Percentiles rank a stretch among this genome's conserved stretches.
Evolutionary conservation across 1,140 invertebrate genomes (phyloP).

Genomic region (Steinernema feltiae): DNA sequence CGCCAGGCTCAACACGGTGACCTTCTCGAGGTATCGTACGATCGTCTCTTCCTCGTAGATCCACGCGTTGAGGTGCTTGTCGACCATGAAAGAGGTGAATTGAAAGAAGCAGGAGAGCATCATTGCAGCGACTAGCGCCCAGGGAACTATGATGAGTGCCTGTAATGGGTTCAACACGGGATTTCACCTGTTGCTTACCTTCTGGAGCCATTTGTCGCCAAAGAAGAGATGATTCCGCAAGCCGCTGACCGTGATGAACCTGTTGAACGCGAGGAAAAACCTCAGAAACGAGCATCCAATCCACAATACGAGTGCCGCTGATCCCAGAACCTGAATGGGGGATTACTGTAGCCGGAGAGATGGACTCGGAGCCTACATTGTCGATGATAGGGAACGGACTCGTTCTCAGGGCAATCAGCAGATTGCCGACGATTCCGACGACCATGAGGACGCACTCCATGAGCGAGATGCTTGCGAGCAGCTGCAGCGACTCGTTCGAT

Average conservation of each 20-base stretch:
- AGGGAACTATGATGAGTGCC: neutral
- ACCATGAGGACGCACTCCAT: neutral
- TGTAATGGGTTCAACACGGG: neutral
- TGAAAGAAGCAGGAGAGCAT: neutral
- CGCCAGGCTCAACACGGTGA: neutral
- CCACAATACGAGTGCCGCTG: neutral
- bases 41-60: neutral
- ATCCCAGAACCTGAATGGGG: neutral
- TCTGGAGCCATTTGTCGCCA: neutral
- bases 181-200: neutral
- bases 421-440: neutral
- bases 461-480: neutral
- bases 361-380: neutral
- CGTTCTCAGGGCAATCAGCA: too few relatives aligned
- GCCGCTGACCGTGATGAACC: neutral
- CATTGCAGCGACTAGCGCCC: neutral
- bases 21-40: neutral
- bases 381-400: neutral
- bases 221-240: neutral
- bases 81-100: neutral
- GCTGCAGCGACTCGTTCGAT: neutral
- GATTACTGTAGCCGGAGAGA: neutral
- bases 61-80: neutral
- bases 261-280: neutral
- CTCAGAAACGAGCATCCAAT: neutral